phyloP scores from a whole-genome alignment of 2,113 vertebrate species.

The Galbula dea region DNA sequence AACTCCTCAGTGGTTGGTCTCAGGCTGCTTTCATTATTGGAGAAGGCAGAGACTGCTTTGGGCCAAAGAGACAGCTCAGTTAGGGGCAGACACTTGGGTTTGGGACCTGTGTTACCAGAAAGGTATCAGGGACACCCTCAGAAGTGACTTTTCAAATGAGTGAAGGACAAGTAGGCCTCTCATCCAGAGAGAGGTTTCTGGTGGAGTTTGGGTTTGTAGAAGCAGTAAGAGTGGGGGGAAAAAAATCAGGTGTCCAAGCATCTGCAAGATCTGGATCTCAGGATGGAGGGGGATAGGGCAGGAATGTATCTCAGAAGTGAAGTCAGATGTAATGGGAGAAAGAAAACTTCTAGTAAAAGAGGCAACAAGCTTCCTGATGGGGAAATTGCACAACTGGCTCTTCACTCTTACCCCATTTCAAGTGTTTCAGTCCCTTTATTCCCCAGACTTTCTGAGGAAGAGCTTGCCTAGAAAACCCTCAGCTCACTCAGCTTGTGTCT shows the following conservation, averaged over 20 bases:
- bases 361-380: background rate
- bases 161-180: background rate
- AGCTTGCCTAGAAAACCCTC: background rate
- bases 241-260: background rate
- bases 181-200: background rate
- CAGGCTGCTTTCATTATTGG: fast-evolving
- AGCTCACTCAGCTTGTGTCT: background rate
- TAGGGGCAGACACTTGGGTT: background rate
- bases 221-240: background rate
- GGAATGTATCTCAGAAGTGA: background rate
- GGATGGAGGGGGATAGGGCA: background rate
- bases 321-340: background rate
- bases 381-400: background rate
- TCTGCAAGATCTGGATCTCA: background rate
- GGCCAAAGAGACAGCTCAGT: background rate
- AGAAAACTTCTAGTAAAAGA: background rate
- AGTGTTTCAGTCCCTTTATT: background rate
- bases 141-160: background rate
- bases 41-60: background rate
- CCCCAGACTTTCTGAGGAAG: background rate
- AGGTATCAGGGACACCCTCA: background rate
- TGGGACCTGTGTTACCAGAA: background rate
- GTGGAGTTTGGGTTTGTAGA: background rate
- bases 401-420: background rate
- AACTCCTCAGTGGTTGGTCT: background rate